phyloP scores from a whole-genome alignment of 2,888 invertebrate species.

The Thyatira batis region DNA sequence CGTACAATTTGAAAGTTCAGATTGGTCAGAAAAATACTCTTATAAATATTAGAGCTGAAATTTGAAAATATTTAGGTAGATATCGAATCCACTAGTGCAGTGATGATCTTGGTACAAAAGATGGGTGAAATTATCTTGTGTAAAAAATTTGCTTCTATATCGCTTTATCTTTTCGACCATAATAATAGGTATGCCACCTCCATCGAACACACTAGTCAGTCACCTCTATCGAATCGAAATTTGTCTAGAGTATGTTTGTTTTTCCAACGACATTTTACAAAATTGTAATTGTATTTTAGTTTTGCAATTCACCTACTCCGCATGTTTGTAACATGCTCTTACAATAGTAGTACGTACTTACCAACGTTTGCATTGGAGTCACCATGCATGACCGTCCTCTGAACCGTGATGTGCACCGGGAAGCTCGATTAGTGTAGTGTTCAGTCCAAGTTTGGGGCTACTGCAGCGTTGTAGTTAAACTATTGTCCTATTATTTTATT shows the following conservation, averaged over 20 bases:
- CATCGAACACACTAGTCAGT: too few species aligned
- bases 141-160: too few species aligned
- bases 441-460: conserved; percentile 21
- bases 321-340: not conserved
- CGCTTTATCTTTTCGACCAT: too few species aligned
- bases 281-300: not conserved
- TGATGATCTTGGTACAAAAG: too few species aligned
- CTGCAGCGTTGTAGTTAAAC: conserved; percentile 3
- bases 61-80: too few species aligned
- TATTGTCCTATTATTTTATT: not conserved
- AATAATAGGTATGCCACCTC: too few species aligned
- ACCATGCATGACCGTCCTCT: conserved; percentile 67
- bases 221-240: too few species aligned
- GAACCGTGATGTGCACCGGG: conserved; percentile 64
- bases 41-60: too few species aligned
- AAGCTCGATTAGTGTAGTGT: conserved; percentile 27
- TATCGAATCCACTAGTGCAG: too few species aligned
- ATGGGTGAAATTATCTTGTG: too few species aligned
- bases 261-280: not conserved
- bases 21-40: too few species aligned
- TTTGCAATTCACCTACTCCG: not conserved
- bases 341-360: not conserved
- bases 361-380: conserved; percentile 47
- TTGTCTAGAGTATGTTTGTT: not conserved
- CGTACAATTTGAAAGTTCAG: not conserved